Evolutionary conservation across 2,113 vertebrate genomes (phyloP).

Genomic region (Oreotrochilus melanogaster): DNA sequence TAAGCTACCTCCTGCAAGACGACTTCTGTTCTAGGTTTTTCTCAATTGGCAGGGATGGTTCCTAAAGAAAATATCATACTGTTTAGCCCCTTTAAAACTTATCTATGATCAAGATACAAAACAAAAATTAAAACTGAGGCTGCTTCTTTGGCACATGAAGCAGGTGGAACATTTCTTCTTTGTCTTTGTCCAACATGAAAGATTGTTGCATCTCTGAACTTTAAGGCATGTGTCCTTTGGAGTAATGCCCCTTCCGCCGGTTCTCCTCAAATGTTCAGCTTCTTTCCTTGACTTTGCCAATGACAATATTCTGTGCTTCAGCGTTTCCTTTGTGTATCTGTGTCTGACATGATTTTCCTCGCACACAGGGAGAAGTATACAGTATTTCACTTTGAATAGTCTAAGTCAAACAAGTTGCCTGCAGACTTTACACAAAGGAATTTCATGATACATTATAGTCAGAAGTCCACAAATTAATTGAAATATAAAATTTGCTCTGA

Average conservation of each 20-base stretch:
- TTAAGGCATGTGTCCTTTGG: conserved; percentile 55
- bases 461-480: background rate
- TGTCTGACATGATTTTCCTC: conserved; percentile 57
- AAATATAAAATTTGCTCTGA: background rate
- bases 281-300: conserved; percentile 62
- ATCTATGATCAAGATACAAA: conserved; percentile 23
- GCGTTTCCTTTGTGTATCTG: conserved; percentile 31
- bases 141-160: background rate
- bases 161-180: conserved; percentile 49
- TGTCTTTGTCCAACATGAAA: conserved; percentile 54
- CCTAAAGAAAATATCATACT: background rate
- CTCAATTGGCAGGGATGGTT: background rate
- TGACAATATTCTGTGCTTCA: conserved; percentile 64
- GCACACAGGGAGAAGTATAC: background rate
- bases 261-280: conserved; percentile 45
- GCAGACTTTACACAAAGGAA: background rate
- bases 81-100: background rate
- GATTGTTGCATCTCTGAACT: conserved; percentile 42
- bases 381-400: background rate
- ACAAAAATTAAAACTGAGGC: background rate
- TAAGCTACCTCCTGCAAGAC: background rate
- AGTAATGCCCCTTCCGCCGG: conserved; percentile 43
- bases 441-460: background rate
- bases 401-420: background rate
- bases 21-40: background rate